Percentiles rank a stretch among this genome's conserved stretches.
Conservation (phyloP, 2,113 vertebrate species). For the Cyphotilapia sp. region DNA sequence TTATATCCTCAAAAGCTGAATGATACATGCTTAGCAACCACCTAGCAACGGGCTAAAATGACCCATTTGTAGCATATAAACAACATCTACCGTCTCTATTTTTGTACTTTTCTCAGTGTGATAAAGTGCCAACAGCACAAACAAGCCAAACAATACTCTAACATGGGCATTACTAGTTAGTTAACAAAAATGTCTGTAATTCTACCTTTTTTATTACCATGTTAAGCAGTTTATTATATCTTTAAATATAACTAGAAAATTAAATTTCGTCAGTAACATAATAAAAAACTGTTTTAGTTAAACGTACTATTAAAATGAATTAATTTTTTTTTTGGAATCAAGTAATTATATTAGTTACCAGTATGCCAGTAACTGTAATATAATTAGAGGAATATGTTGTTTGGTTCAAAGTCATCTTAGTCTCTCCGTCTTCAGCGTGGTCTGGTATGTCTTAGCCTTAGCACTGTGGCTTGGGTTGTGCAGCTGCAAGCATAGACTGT, state of each 20-base stretch:
- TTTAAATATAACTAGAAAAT: neutral
- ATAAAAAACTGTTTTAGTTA: neutral
- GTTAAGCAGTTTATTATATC: neutral
- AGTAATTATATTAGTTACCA: neutral
- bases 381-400: neutral
- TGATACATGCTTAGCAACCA: neutral
- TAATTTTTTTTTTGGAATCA: accelerated
- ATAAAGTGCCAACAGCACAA: neutral
- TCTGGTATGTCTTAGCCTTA: neutral
- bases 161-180: neutral
- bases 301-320: neutral
- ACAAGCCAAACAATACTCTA: neutral
- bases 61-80: neutral
- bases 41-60: neutral
- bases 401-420: neutral
- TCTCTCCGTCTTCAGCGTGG: neutral
- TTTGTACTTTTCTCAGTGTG: neutral
- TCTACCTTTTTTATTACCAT: neutral
- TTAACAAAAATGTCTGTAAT: neutral
- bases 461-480: neutral
- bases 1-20: neutral
- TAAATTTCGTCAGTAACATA: neutral
- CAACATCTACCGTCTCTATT: neutral
- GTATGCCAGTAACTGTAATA: neutral
- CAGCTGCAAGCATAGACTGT: neutral